A percentile compares a stretch with the other conserved stretches of the same genome.
Conservation (phyloP, 2,888 invertebrate species). For the Cantharis rustica region DNA sequence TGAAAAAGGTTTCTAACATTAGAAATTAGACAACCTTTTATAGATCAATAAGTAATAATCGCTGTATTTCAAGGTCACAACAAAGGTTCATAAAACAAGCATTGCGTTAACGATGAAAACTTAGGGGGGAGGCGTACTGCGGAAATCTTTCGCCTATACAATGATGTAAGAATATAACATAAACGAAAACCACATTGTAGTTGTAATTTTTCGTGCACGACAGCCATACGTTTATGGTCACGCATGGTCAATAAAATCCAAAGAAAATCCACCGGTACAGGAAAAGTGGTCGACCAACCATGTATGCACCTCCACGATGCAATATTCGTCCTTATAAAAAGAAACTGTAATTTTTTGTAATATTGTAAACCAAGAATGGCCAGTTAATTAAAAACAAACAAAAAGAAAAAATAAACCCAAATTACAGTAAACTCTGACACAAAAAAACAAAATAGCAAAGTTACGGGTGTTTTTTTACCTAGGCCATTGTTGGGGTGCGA, state of each 20-base stretch:
- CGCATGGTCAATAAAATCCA: not conserved
- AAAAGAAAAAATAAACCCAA: not conserved
- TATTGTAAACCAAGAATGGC: no score
- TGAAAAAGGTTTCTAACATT: not conserved
- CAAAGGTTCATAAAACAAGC: not conserved
- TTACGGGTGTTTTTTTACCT: slow-evolving; percentile 60
- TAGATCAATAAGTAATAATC: not conserved
- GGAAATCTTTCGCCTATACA: not conserved
- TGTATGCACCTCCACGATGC: not conserved
- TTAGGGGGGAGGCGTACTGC: not conserved
- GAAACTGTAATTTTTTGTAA: no score
- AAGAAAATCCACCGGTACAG: not conserved
- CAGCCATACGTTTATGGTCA: not conserved
- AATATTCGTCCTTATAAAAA: not conserved
- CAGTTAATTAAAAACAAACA: not conserved
- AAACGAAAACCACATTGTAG: not conserved
- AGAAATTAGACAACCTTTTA: not conserved
- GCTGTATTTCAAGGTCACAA: not conserved
- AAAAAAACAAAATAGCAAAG: not conserved
- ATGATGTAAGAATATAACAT: not conserved
- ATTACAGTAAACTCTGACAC: not conserved
- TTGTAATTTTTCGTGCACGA: not conserved
- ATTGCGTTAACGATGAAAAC: no score
- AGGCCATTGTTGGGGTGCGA: slow-evolving; percentile 77
- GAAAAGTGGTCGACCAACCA: not conserved